Conservation (phyloP, 2,113 vertebrate genomes). For the Cebus imitator region DNA sequence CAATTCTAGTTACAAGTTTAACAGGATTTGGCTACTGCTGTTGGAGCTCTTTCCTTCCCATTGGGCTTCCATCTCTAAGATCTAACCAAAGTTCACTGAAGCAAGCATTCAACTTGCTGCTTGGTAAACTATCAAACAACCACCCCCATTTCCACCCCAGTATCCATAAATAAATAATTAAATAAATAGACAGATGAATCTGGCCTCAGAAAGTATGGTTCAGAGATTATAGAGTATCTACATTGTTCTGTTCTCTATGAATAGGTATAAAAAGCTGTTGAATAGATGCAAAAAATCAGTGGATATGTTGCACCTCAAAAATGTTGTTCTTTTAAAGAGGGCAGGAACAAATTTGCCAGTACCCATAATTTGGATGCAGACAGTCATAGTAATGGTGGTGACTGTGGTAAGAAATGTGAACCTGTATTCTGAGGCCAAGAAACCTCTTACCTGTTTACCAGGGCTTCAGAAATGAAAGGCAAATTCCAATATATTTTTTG, state of each 20-base stretch:
- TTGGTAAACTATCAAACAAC: neutral
- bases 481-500: slow-evolving; percentile 15
- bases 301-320: neutral
- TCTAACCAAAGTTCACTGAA: neutral
- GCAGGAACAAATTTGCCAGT: neutral
- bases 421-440: slow-evolving; percentile 11
- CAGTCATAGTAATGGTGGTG: neutral
- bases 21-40: neutral
- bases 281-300: neutral
- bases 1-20: neutral
- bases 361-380: neutral
- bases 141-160: neutral
- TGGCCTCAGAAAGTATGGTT: neutral
- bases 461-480: neutral
- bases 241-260: neutral
- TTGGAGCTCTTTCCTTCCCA: neutral
- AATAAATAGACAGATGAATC: neutral
- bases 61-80: neutral
- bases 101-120: slow-evolving; percentile 12
- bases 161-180: neutral
- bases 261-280: neutral
- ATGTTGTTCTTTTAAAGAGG: neutral
- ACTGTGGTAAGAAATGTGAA: neutral
- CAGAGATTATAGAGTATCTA: neutral
- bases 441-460: neutral